phyloP scores from a whole-genome alignment of 2,113 vertebrate species.

The Charadrius vociferus region DNA sequence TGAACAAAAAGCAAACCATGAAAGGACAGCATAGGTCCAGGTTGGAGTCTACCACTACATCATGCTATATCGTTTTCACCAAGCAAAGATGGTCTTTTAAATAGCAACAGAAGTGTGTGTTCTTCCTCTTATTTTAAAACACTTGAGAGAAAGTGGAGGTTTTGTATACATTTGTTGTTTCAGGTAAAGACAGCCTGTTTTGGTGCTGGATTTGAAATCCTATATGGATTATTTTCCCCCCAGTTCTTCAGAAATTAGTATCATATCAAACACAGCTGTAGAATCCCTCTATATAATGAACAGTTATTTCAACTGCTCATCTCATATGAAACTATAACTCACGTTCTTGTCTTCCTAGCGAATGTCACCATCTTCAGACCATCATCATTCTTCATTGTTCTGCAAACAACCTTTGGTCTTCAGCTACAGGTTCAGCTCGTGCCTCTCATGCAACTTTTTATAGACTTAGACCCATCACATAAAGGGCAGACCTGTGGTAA shows the following conservation, averaged over 20 bases:
- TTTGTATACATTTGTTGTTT: background rate
- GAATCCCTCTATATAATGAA: background rate
- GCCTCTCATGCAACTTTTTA: slow-evolving; percentile 88
- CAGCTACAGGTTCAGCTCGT: slow-evolving; percentile 83
- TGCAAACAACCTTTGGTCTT: slow-evolving; percentile 75
- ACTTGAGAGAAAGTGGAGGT: background rate
- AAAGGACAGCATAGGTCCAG: background rate
- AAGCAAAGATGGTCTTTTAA: background rate
- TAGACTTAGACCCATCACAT: slow-evolving; percentile 66
- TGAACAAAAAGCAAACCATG: background rate
- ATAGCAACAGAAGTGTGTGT: background rate
- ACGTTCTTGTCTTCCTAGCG: slow-evolving; percentile 67
- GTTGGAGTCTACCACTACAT: background rate
- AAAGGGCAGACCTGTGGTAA: slow-evolving; percentile 86
- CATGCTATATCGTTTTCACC: background rate
- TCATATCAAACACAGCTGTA: background rate
- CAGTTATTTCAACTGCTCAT: background rate
- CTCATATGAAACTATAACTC: background rate
- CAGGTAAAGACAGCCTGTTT: background rate
- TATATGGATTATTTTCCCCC: background rate
- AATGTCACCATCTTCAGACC: slow-evolving; percentile 83
- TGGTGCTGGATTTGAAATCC: background rate
- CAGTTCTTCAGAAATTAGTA: background rate
- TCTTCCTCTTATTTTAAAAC: background rate
- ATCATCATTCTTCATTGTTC: slow-evolving; percentile 85